Conservation (phyloP, 2,797 vertebrate genomes). For the Rhabdophis nuchalis region DNA sequence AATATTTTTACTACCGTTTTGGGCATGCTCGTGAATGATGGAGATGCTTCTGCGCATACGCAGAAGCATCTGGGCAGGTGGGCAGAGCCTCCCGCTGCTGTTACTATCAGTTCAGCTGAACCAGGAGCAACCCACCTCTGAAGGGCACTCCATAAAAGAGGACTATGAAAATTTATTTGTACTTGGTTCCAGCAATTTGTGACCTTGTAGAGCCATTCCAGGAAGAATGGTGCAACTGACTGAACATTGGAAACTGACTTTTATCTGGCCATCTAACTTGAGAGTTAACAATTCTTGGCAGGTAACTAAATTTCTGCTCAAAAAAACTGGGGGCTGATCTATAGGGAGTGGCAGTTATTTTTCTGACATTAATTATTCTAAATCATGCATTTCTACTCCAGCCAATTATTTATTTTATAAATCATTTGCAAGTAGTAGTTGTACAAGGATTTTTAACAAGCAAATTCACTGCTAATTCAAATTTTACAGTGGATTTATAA, state of each 20-base stretch:
- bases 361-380: neutral
- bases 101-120: too few relatives aligned
- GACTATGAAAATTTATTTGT: neutral
- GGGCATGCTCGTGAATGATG: too few relatives aligned
- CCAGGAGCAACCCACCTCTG: too few relatives aligned
- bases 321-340: neutral
- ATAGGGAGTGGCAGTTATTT: neutral
- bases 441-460: slow-evolving; percentile 51
- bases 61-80: too few relatives aligned
- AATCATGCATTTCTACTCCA: slow-evolving; percentile 38
- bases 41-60: too few relatives aligned
- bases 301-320: rapidly evolving
- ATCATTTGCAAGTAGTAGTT: slow-evolving; percentile 44
- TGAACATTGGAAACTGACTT: rapidly evolving
- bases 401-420: slow-evolving; percentile 47
- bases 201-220: neutral
- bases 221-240: neutral
- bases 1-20: too few relatives aligned
- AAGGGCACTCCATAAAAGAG: neutral
- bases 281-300: neutral
- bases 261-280: rapidly evolving
- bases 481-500: slow-evolving; percentile 32
- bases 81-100: too few relatives aligned
- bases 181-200: neutral
- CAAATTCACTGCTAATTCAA: slow-evolving; percentile 21